Percentiles rank a stretch among this genome's conserved stretches.
Evolutionary conservation across 2,888 invertebrate species (phyloP).

Genomic region (Keiferia lycopersicella): DNA sequence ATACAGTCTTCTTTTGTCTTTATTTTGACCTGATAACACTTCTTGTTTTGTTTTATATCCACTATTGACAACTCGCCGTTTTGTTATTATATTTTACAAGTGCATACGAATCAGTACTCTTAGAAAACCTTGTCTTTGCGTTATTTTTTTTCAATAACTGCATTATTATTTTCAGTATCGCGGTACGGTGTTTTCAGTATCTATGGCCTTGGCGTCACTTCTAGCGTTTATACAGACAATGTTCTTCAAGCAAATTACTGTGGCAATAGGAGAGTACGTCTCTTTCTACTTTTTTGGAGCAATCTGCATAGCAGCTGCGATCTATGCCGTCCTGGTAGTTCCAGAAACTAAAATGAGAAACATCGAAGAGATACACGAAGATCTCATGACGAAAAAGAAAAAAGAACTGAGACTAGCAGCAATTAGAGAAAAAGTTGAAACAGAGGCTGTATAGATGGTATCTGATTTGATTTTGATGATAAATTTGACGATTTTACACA

Average conservation of each 20-base stretch:
- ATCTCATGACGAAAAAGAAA: constrained; percentile 59
- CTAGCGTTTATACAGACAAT: constrained; percentile 58
- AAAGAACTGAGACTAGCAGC: constrained; percentile 36
- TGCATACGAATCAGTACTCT: too few species aligned
- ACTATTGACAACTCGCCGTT: too few species aligned
- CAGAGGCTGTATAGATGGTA: background rate
- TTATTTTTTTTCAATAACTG: background rate
- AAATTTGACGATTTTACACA: too few species aligned
- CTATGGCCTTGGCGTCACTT: constrained; percentile 57
- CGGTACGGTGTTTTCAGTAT: constrained; percentile 59
- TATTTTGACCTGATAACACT: too few species aligned
- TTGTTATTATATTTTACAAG: too few species aligned
- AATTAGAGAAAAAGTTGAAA: background rate
- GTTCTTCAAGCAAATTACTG: constrained; percentile 63
- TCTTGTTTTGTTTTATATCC: too few species aligned
- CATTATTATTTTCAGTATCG: constrained; percentile 60
- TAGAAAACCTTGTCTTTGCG: too few species aligned
- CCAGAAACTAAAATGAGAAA: constrained; percentile 61
- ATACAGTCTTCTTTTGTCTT: too few species aligned
- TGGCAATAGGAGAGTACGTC: constrained; percentile 52
- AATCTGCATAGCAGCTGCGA: constrained; percentile 51
- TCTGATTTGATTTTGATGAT: too few species aligned
- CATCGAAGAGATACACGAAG: constrained; percentile 58
- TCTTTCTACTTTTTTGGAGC: constrained; percentile 61
- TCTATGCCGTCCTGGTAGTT: constrained; percentile 52